Evolutionary conservation across 1,140 invertebrate species (phyloP), one percentile per base, ranked within the genome.

Genomic region (Zeugodacus cucurbitae): DNA sequence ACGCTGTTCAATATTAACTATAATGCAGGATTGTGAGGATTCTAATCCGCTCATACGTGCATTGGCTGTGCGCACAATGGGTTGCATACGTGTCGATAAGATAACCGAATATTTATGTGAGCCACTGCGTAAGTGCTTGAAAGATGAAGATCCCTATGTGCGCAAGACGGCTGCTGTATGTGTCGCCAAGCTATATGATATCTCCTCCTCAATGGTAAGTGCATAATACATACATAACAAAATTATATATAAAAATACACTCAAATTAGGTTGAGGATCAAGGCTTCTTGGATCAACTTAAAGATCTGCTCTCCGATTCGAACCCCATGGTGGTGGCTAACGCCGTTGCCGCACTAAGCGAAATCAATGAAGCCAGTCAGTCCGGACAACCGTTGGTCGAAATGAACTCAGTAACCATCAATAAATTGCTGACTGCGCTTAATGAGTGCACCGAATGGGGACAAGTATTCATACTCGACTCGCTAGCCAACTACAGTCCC

Each of bases 241-340:
- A 54, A 57, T 62, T 62, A 26, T 62, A 2, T 54, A 17, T 17
- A 62, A 26, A 26, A 26, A 57, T 64, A 62, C 34, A 64, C 26
- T 44, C 14, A 64, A 58, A 26, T 26, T 54, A 89, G 89, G 89
- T 93, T 37, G 93, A 93, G 88, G 93, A 93, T 91, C 97, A 99
- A 95, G 99, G 99, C 20, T 99, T 99, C 94, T 95, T 99, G 59
- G 99, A 99, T 94, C 97, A 99, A 90, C 94, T 99, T 20, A 99
- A 98, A 93, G 99, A 99, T 94, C 94, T 99, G 57, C 94, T 99
- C 11, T 99, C 98, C 34, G 99, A 99, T 94, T 99, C 99, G 0
- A 99, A 99, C 95, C 99, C 99, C n/a, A 99, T 99, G 99, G 99
- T 99, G 37, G 99, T 99, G 26, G 99, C 99, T 22, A 99, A 99